Evolutionary conservation across 2,888 invertebrate genomes (phyloP).

Genomic region (Lepidochrysops patricia): DNA sequence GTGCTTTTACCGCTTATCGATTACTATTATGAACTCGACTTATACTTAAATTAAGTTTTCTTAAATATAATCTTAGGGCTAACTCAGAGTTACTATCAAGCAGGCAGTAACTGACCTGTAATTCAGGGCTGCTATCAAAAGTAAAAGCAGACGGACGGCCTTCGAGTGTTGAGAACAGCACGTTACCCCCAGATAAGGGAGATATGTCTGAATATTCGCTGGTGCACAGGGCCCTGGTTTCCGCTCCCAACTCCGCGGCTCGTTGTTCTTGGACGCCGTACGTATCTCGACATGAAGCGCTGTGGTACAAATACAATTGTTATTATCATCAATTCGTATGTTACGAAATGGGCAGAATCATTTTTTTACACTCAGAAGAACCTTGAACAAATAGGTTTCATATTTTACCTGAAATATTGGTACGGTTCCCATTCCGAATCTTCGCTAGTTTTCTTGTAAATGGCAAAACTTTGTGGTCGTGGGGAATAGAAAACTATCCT

Average conservation of each 20-base stretch:
- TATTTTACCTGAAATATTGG: constrained; percentile 85
- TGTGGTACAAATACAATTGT: constrained; percentile 39
- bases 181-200: constrained; percentile 93
- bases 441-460: constrained; percentile 89
- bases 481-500: constrained; percentile 95
- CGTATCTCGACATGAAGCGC: constrained; percentile 93
- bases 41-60: too few species aligned
- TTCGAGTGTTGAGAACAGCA: constrained; percentile 95
- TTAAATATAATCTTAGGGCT: not conserved
- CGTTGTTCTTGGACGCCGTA: constrained; percentile 88
- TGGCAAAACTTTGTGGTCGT: constrained; percentile 96
- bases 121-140: constrained; percentile 90
- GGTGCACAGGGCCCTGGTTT: constrained; percentile 96
- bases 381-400: not conserved
- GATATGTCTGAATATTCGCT: constrained; percentile 98
- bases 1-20: not conserved
- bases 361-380: not conserved
- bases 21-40: not conserved
- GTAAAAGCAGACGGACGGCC: constrained; percentile 94
- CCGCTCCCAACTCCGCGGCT: constrained; percentile 82
- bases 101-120: constrained; percentile 84
- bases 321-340: not conserved
- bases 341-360: not conserved
- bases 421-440: constrained; percentile 90
- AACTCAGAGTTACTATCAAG: too few species aligned